These are phyloP conservation scores for Scaptodrosophila latifasciaeformis DNA, from an alignment of 2,888 invertebrate genomes.

Conservation along the genomic window DNA sequence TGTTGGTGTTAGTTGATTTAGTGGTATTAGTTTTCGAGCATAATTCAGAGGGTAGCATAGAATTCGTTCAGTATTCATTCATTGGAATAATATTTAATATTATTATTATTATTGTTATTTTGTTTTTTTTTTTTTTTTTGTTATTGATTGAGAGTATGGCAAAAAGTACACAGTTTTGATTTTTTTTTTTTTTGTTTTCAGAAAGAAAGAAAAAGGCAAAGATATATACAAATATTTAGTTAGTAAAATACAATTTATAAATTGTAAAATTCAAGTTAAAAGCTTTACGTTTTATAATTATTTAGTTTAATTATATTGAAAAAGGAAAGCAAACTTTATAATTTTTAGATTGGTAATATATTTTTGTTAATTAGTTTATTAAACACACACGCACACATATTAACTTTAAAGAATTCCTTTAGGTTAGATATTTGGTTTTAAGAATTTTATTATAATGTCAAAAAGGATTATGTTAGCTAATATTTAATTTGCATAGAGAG, in stretches of 20 bases:
- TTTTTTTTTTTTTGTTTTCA: conserved; percentile 28
- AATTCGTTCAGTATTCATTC: conserved; percentile 56
- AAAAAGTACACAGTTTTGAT: conserved; percentile 43
- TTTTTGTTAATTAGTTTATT: conserved; percentile 3
- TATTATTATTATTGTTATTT: conserved; percentile 25
- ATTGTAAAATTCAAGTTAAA: too few relatives aligned
- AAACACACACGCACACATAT: conserved; percentile 46
- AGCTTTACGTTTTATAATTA: conserved; percentile 6
- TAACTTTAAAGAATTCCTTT: conserved; percentile 37
- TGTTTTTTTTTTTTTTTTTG: conserved; percentile 25
- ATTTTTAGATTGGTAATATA: neutral
- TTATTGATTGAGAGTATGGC: conserved; percentile 30
- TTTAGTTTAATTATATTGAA: too few relatives aligned
- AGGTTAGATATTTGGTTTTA: too few relatives aligned
- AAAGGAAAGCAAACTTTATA: conserved; percentile 22
- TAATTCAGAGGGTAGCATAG: conserved; percentile 60
- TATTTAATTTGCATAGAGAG: too few relatives aligned
- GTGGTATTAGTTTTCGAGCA: conserved; percentile 41
- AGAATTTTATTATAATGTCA: too few relatives aligned
- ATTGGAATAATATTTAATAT: too few relatives aligned
- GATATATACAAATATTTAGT: conserved; percentile 67
- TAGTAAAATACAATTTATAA: conserved; percentile 53
- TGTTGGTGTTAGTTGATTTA: conserved; percentile 24
- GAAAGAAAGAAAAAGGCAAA: conserved; percentile 57
- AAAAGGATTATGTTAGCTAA: too few relatives aligned